Base-by-base conservation (phyloP, 2,888 invertebrate species). In the Nemapogon koenigi region DNA sequence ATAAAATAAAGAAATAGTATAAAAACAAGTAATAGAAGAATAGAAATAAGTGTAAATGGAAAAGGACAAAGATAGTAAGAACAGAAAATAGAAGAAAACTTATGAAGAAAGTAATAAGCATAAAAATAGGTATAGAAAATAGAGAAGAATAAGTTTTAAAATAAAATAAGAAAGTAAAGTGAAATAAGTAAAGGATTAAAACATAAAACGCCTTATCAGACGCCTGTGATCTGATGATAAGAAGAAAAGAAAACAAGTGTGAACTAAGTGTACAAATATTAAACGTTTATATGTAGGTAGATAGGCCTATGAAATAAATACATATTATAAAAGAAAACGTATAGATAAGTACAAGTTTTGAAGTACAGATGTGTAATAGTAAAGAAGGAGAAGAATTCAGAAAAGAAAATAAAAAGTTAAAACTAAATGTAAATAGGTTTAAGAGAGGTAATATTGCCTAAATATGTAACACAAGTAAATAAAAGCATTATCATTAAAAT, bases 1-100 rank as follows among this genome's bases (percentile, higher is more conserved):
- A 31, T 10, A 40, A 31, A 17, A 35, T 7, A 11, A 29, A 32
- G 37, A 6, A 37, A 6, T 33, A 38, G 13, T 3, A 16, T 15
- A 16, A 3, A 8, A 40, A 27, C 29, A 41, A 11, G 37, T 33
- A n/a, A 35, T 19, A 38, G 11, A 25, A 32, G 38, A 38, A 30
- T 15, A 7, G 36, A 26, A 43, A 38, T 39, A 19, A 38, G 19
- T 4, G 14, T n/a, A 15, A 37, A 25, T 35, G 17, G 17, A 37
- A 14, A 40, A 22, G 22, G 29, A 35, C 11, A 39, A 22, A 29
- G 11, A 18, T 30, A 41, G 22, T 27, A 29, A 42, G 16, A 19
- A 14, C 22, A 37, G 17, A 36, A 17, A 10, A 18, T n/a, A 35
- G 17, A 35, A 19, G 16, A 16, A 37, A 29, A 37, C n/a, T 18